phyloP scores from a whole-genome alignment of 1,140 invertebrate genomes.

The Tribolium castaneum region DNA sequence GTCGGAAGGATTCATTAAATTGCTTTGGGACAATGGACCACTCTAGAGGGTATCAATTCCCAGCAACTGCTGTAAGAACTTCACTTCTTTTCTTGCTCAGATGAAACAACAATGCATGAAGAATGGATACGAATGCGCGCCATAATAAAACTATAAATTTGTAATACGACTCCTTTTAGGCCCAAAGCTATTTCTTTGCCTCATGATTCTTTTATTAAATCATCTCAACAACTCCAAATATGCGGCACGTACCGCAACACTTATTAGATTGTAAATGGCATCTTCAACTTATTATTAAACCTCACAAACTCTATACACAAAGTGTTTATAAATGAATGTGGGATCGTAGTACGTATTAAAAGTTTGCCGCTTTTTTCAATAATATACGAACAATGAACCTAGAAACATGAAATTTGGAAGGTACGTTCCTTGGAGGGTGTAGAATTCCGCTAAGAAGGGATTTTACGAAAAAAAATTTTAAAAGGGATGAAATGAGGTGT shows the following conservation, averaged over 20 bases:
- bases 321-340: too few species aligned
- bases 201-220: conserved; percentile 14
- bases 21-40: conserved; percentile 18
- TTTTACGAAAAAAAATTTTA: too few species aligned
- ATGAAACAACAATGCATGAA: conserved; percentile 6
- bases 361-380: too few species aligned
- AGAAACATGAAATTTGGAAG: too few species aligned
- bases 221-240: not conserved
- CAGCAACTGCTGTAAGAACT: not conserved
- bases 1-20: conserved; percentile 19
- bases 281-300: not conserved
- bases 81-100: not conserved
- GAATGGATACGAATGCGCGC: conserved; percentile 1
- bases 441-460: too few species aligned
- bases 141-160: conserved; percentile 22
- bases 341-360: too few species aligned
- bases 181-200: not conserved
- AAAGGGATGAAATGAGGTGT: too few species aligned
- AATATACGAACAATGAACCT: too few species aligned
- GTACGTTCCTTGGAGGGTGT: too few species aligned
- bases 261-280: not conserved
- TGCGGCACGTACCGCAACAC: not conserved
- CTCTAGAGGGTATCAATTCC: conserved; percentile 19
- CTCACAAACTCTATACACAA: too few species aligned
- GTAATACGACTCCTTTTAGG: not conserved